A percentile compares a stretch with the other conserved stretches of the same genome.
phyloP scores from a whole-genome alignment of 2,113 vertebrate species.

The Thamnophis sirtalis region DNA sequence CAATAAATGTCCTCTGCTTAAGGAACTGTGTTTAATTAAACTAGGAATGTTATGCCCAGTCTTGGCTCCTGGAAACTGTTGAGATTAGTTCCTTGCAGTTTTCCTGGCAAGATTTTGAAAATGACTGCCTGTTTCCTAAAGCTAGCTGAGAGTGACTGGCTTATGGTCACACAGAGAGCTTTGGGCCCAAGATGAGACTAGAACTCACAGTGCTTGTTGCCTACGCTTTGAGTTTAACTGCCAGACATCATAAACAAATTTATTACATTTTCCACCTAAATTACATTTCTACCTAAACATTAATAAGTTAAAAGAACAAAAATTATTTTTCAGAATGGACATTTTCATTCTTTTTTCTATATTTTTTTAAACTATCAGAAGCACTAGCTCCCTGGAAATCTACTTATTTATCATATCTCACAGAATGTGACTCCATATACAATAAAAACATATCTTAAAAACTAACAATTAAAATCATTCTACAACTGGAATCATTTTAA shows the following conservation, averaged over 20 bases:
- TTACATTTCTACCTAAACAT: not conserved
- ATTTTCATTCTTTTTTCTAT: not conserved
- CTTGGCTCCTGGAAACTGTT: not conserved
- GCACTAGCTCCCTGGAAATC: not conserved
- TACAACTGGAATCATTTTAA: not conserved
- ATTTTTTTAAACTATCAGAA: not conserved
- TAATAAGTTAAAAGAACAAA: not conserved
- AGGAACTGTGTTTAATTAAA: not conserved
- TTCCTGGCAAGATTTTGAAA: not conserved
- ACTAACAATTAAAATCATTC: not conserved
- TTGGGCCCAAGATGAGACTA: not conserved
- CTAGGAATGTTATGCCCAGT: not conserved
- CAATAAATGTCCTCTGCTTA: not conserved
- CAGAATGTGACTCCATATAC: not conserved
- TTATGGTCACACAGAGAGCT: not conserved
- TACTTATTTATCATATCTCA: not conserved
- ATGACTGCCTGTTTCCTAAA: not conserved
- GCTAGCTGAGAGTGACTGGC: not conserved
- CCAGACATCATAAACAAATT: not conserved
- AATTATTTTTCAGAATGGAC: not conserved
- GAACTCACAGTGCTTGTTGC: not conserved
- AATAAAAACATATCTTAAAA: not conserved
- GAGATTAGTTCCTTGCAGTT: not conserved
- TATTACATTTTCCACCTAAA: not conserved
- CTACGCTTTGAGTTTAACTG: not conserved